These are phyloP conservation scores for Julus scanicus DNA, from an alignment of 2,888 invertebrate genomes.

Conservation along the genomic window DNA sequence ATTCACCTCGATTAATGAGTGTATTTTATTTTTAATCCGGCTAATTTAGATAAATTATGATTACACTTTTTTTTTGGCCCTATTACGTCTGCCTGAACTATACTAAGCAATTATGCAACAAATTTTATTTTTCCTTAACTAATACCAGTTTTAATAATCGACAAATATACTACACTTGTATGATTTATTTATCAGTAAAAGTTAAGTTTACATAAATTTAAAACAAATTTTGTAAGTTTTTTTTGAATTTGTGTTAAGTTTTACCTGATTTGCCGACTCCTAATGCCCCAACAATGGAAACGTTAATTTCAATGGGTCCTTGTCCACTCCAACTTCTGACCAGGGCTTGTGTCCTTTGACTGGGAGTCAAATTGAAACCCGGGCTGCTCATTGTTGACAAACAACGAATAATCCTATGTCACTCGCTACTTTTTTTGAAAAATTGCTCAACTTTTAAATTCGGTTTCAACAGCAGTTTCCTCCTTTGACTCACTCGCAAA, in stretches of 20 bases:
- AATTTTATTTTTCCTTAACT: no score
- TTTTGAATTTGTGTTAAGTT: background rate
- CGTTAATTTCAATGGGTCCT: slow-evolving; percentile 58
- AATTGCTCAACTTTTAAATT: slow-evolving; percentile 27
- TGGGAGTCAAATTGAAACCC: background rate
- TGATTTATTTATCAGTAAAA: no score
- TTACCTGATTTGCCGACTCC: slow-evolving; percentile 59
- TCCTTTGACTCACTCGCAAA: background rate
- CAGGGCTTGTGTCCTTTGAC: background rate
- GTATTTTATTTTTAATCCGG: no score
- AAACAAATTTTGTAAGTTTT: no score
- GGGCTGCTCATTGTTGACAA: slow-evolving; percentile 47
- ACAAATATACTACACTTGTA: no score
- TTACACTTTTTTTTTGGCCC: no score
- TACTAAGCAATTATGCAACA: no score
- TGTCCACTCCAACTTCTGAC: slow-evolving; percentile 51
- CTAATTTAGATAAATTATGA: no score
- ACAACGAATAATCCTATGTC: background rate
- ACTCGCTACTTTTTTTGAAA: background rate
- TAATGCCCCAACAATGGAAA: slow-evolving; percentile 58
- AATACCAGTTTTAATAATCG: no score
- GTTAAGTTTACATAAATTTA: no score
- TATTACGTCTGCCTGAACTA: no score
- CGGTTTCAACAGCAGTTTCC: background rate
- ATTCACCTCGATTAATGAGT: no score